A percentile compares a stretch with the other conserved stretches of the same genome.
phyloP scores from a whole-genome alignment of 2,113 vertebrate genomes.

The Pteronura brasiliensis region DNA sequence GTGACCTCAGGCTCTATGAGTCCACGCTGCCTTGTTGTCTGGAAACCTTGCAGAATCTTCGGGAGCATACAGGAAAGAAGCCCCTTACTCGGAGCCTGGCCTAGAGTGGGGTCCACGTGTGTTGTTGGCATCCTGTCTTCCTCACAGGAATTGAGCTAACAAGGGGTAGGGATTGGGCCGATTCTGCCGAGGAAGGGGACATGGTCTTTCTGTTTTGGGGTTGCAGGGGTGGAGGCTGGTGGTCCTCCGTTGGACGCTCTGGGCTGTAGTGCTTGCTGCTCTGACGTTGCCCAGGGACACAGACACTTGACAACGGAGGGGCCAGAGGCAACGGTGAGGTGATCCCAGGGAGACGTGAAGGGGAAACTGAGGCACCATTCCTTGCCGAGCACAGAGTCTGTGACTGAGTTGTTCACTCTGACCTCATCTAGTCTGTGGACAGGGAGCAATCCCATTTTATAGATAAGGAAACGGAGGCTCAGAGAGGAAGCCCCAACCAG shows the following conservation, averaged over 20 bases:
- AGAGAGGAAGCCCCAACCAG: neutral
- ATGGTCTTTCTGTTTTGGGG: neutral
- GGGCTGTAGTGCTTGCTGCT: neutral
- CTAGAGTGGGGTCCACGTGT: neutral
- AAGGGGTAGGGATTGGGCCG: neutral
- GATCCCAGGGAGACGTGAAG: neutral
- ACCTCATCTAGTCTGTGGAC: neutral
- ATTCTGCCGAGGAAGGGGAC: neutral
- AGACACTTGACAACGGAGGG: neutral
- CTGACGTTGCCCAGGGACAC: neutral
- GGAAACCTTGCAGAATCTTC: neutral
- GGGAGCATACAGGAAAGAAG: neutral
- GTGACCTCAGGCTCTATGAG: neutral
- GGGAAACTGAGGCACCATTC: neutral
- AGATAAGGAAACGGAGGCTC: neutral
- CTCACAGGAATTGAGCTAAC: neutral
- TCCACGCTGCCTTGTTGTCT: neutral
- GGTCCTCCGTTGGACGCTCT: neutral
- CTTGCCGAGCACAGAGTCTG: accelerated
- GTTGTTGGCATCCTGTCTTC: neutral
- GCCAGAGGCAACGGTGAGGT: neutral
- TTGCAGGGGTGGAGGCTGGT: neutral
- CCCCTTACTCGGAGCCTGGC: neutral
- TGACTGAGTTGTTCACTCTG: neutral
- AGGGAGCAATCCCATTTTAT: neutral